A percentile compares a stretch with the other conserved stretches of the same genome.
phyloP scores from a whole-genome alignment of 2,888 invertebrate genomes.

The Torymus texanus region DNA sequence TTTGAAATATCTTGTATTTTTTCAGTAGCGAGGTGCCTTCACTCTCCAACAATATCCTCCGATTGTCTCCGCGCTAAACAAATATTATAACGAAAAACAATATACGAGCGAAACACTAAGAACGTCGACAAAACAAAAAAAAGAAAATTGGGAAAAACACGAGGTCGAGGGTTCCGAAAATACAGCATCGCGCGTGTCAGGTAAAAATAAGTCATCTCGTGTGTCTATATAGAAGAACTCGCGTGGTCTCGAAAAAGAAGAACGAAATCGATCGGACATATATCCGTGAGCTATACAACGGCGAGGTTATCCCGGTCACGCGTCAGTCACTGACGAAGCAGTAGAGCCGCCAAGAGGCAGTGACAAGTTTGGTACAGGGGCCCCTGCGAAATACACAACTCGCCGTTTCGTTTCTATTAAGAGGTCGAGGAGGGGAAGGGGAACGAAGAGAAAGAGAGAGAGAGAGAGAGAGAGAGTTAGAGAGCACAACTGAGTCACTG shows the following conservation, averaged over 20 bases:
- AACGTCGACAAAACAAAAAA: background rate
- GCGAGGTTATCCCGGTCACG: conserved; percentile 63
- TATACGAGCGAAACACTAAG: background rate
- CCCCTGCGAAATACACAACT: conserved; percentile 58
- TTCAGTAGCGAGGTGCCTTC: background rate
- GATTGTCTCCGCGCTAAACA: background rate
- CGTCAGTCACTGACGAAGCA: conserved; percentile 59
- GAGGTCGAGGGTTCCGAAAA: conserved; percentile 29
- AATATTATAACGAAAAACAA: conserved; percentile 9
- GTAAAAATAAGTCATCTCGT: conserved; percentile 50
- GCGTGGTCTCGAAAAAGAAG: background rate
- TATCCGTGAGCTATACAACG: background rate
- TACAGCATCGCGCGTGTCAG: conserved; percentile 30
- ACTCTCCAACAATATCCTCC: background rate
- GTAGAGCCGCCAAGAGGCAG: conserved; percentile 52
- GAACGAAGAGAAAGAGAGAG: conserved; percentile 4
- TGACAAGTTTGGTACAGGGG: conserved; percentile 55
- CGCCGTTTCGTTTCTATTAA: conserved; percentile 66
- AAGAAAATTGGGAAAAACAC: conserved; percentile 9
- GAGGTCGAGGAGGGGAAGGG: conserved; percentile 48
- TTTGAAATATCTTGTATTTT: conserved; percentile 30
- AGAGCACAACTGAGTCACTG: conserved; percentile 62
- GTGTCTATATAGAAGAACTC: background rate
- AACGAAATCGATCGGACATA: conserved; percentile 57
- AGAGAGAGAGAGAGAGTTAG: conserved; percentile 29